phyloP scores from a whole-genome alignment of 1,140 invertebrate genomes.

The Conus betulinus region DNA sequence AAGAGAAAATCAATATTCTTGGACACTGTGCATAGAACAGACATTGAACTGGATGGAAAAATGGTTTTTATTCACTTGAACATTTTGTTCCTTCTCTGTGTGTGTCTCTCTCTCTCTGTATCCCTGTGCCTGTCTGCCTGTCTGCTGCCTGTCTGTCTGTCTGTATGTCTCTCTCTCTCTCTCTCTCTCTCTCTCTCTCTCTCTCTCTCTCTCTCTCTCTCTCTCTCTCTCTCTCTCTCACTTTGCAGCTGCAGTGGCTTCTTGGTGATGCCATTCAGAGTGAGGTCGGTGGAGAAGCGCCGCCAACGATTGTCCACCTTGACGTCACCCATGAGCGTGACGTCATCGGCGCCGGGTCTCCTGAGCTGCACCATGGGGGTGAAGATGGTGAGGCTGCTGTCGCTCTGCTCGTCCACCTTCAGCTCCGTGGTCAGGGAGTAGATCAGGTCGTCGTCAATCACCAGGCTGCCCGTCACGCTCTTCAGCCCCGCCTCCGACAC shows the following conservation, averaged over 20 bases:
- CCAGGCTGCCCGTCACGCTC: conserved; percentile 55
- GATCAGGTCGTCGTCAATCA: conserved; percentile 59
- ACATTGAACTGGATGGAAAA: too few relatives aligned
- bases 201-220: neutral
- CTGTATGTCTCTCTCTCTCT: conserved; percentile 17
- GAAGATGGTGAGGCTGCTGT: conserved; percentile 47
- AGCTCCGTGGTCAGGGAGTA: conserved; percentile 64
- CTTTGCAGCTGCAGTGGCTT: conserved; percentile 62
- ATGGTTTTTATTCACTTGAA: too few relatives aligned
- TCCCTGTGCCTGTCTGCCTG: neutral
- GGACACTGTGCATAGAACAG: too few relatives aligned
- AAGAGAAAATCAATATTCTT: too few relatives aligned
- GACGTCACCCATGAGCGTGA: conserved; percentile 52
- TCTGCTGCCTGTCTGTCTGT: neutral
- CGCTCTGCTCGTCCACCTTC: conserved; percentile 48
- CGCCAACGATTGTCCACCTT: conserved; percentile 39
- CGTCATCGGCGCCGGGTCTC: conserved; percentile 49
- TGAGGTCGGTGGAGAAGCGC: conserved; percentile 54
- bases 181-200: neutral
- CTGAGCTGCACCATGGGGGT: conserved; percentile 60
- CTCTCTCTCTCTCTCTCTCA: conserved; percentile 43
- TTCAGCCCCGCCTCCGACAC: conserved; percentile 53
- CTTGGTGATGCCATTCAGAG: conserved; percentile 49
- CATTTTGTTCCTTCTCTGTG: too few relatives aligned
- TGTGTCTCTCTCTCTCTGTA: neutral